Conservation (phyloP, 1,140 invertebrate genomes). For the Grapholita molesta region DNA sequence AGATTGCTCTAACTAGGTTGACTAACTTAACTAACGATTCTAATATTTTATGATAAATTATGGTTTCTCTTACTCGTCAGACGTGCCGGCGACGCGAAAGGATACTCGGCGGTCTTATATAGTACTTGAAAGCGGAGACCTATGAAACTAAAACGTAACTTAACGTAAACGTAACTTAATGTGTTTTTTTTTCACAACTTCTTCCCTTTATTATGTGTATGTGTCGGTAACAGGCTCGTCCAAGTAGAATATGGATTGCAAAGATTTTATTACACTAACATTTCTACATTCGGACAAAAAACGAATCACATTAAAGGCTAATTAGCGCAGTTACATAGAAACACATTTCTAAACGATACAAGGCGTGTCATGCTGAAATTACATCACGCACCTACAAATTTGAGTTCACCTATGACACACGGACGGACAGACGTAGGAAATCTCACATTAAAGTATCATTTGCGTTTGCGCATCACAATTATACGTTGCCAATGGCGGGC, state of each 20-base stretch:
- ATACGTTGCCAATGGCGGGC: background rate
- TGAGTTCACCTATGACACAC: slow-evolving; percentile 41
- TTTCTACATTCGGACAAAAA: background rate
- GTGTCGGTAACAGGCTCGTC: no score
- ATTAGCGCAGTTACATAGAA: background rate
- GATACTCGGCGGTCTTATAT: no score
- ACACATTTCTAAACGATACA: background rate
- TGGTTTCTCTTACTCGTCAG: no score
- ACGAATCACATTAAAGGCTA: background rate
- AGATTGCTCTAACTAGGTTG: no score
- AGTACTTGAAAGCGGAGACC: no score
- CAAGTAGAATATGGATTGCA: background rate
- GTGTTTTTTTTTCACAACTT: no score
- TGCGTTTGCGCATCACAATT: slow-evolving; percentile 22
- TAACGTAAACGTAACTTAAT: no score
- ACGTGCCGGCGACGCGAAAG: no score
- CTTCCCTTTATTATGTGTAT: no score
- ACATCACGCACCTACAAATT: slow-evolving; percentile 23
- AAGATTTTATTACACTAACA: background rate
- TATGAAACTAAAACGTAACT: no score
- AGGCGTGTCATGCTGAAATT: background rate
- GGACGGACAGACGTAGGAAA: slow-evolving; percentile 27
- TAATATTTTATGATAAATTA: no score
- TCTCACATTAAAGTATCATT: slow-evolving; percentile 45
- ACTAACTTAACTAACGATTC: no score